Evolutionary conservation across 2,113 vertebrate genomes (phyloP).

Genomic region (Hemicordylus capensis): DNA sequence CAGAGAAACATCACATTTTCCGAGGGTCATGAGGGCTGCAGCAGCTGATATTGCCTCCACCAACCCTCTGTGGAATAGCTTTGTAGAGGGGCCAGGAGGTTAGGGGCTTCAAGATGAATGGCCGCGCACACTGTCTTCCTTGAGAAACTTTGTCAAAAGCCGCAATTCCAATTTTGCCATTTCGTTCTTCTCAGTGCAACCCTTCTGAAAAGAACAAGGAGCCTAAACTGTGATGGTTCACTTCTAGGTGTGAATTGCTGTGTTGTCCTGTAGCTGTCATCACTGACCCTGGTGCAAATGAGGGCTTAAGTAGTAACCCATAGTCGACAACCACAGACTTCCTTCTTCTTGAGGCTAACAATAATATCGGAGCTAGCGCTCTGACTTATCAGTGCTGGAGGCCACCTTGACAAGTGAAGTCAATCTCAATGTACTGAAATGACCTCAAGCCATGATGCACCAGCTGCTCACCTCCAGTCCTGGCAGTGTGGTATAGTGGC

Average conservation of each 20-base stretch:
- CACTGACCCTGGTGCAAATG: no score
- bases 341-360: no score
- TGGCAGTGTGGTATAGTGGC: no score
- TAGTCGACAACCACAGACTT: no score
- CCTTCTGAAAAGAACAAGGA: slow-evolving; percentile 11
- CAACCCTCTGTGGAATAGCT: slow-evolving; percentile 48
- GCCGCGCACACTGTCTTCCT: slow-evolving; percentile 30
- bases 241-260: neutral
- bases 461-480: no score
- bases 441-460: no score
- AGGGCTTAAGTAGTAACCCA: neutral
- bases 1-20: slow-evolving; percentile 31
- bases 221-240: neutral
- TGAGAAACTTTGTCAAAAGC: slow-evolving; percentile 45
- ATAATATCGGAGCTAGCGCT: no score
- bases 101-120: slow-evolving; percentile 56
- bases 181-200: slow-evolving; percentile 28
- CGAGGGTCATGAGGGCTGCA: neutral
- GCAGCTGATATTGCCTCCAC: slow-evolving; percentile 29
- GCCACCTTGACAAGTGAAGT: no score
- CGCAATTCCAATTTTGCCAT: neutral
- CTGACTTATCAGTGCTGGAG: no score
- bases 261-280: neutral
- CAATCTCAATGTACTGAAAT: no score
- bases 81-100: slow-evolving; percentile 44